A percentile compares a stretch with the other conserved stretches of the same genome.
phyloP scores from a whole-genome alignment of 1,140 invertebrate genomes.

The Lasioglossum albipes region DNA sequence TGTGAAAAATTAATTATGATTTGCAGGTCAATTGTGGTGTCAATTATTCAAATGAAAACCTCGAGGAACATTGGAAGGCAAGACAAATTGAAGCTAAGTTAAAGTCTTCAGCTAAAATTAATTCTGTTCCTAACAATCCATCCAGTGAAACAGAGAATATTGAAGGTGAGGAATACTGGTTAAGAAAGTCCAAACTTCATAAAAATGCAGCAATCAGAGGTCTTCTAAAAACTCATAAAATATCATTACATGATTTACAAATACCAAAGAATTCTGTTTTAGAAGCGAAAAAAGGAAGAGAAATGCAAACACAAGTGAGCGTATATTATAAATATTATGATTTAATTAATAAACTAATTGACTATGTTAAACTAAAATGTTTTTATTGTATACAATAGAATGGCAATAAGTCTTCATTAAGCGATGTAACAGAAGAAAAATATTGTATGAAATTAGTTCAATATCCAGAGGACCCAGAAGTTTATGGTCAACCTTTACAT shows the following conservation, averaged over 20 bases:
- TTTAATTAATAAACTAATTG: not conserved
- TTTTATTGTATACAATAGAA: slow-evolving; percentile 18
- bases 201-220: slow-evolving; percentile 53
- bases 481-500: slow-evolving; percentile 49
- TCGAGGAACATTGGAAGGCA: slow-evolving; percentile 1
- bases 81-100: not conserved
- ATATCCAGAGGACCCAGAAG: slow-evolving; percentile 37
- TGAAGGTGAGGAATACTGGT: not conserved
- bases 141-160: not conserved
- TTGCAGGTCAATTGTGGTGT: slow-evolving; percentile 39
- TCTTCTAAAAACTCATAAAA: slow-evolving; percentile 30
- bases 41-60: slow-evolving; percentile 36
- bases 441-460: slow-evolving; percentile 28
- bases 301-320: not conserved
- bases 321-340: not conserved
- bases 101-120: not conserved
- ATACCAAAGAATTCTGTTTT: not conserved
- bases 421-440: not conserved
- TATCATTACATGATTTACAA: slow-evolving; percentile 35
- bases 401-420: not conserved
- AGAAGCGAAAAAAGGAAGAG: not conserved
- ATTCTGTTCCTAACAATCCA: not conserved
- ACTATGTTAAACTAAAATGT: slow-evolving; percentile 13
- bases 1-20: not conserved
- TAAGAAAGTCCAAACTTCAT: slow-evolving; percentile 16